These are phyloP conservation scores for Percina caprodes DNA, from an alignment of 2,113 vertebrate species.

Conservation along the genomic window DNA sequence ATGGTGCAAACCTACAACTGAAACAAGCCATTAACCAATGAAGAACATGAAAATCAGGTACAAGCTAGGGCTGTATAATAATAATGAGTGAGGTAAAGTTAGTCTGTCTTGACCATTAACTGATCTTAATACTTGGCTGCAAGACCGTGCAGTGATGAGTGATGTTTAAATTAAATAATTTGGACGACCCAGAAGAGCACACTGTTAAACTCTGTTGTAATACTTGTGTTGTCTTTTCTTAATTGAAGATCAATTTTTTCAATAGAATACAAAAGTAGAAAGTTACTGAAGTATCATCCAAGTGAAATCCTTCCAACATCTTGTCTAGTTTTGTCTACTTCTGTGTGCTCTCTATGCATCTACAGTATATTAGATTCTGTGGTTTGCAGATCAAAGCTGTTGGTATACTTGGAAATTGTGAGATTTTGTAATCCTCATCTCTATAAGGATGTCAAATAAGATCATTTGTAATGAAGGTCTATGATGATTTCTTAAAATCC, in stretches of 20 bases:
- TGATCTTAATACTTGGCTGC: not conserved
- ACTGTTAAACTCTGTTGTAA: not conserved
- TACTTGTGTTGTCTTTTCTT: not conserved
- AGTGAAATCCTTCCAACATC: not conserved
- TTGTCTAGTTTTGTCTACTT: not conserved
- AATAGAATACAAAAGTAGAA: not conserved
- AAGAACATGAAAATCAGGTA: not conserved
- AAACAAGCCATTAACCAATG: not conserved
- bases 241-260: not conserved
- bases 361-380: not conserved
- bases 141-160: not conserved
- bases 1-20: not conserved
- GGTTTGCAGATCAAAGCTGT: not conserved
- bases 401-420: not conserved
- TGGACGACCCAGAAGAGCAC: not conserved
- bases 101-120: not conserved
- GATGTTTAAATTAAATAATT: conserved; percentile 3
- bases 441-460: no score
- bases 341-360: not conserved
- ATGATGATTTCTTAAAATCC: not conserved
- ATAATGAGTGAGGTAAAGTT: no score
- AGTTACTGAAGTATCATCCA: not conserved
- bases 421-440: not conserved
- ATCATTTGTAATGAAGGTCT: not conserved
- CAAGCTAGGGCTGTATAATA: not conserved